A percentile compares a stretch with the other conserved stretches of the same genome.
phyloP scores from a whole-genome alignment of 1,140 invertebrate species.

The Andricus grossulariae region DNA sequence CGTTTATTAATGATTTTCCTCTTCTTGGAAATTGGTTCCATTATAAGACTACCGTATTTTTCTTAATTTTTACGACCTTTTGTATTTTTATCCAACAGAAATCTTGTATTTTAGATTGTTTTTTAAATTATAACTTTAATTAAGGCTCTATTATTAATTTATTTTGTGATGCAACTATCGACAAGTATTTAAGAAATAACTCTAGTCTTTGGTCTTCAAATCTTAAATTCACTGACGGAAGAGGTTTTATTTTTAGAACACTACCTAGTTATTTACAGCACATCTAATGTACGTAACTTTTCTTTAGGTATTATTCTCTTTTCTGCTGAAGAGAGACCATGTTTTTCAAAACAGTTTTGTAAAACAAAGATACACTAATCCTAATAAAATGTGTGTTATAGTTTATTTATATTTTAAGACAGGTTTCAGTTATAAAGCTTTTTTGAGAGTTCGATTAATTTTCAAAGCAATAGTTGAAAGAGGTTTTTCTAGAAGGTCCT shows the following conservation, averaged over 20 bases:
- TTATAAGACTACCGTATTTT: background rate
- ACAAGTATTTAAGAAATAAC: constrained; percentile 27
- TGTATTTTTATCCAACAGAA: too few relatives aligned
- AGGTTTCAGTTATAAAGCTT: too few relatives aligned
- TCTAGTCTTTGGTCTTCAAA: constrained; percentile 16
- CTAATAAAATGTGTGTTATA: background rate
- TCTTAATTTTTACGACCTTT: background rate
- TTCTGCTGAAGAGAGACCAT: background rate
- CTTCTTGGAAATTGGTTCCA: constrained; percentile 2
- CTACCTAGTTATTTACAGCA: constrained; percentile 26
- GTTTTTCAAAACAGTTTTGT: background rate
- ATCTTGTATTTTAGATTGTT: too few relatives aligned
- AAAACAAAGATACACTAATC: background rate
- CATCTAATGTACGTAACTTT: constrained; percentile 30
- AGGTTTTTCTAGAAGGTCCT: too few relatives aligned
- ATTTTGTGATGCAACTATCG: background rate
- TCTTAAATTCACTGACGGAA: constrained; percentile 31
- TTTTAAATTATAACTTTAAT: too few relatives aligned
- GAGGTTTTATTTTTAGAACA: constrained; percentile 29
- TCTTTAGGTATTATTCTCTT: constrained; percentile 27
- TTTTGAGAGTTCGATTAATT: too few relatives aligned
- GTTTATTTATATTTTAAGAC: too few relatives aligned
- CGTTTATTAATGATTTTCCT: constrained; percentile 5
- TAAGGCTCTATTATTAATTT: background rate
- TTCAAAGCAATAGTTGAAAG: too few relatives aligned